Conservation (phyloP, 2,113 vertebrate species). For the Tringa solitaria region DNA sequence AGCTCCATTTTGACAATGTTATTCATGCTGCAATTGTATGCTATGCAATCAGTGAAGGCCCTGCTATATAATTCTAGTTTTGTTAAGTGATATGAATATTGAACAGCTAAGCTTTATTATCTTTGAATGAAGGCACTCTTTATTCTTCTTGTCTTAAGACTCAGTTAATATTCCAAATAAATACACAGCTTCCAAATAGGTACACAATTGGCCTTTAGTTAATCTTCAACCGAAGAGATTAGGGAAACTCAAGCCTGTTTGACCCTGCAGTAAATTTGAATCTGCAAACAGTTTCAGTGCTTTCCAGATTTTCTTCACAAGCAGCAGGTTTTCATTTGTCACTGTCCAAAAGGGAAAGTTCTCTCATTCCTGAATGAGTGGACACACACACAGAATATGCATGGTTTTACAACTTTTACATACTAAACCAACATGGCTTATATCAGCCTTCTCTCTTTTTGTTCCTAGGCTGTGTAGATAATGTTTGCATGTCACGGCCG, state of each 20-base stretch:
- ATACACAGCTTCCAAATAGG: not conserved
- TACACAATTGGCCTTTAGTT: constrained; percentile 3
- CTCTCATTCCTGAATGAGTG: not conserved
- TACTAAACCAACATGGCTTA: not conserved
- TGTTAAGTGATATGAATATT: constrained; percentile 24
- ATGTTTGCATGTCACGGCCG: not conserved
- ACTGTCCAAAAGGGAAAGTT: not conserved
- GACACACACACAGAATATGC: not conserved
- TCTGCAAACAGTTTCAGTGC: not conserved
- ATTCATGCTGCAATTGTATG: not conserved
- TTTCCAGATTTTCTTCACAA: not conserved
- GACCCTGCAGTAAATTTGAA: not conserved
- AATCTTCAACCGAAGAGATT: not conserved
- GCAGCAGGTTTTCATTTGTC: not conserved
- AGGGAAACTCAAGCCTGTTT: not conserved
- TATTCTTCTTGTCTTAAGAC: constrained; percentile 9
- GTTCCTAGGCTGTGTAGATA: not conserved
- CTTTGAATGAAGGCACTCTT: not conserved
- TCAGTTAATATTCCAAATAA: constrained; percentile 41
- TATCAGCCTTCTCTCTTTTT: not conserved
- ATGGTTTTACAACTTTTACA: not conserved
- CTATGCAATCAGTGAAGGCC: not conserved
- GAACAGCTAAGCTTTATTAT: constrained; percentile 14
- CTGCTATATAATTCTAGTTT: not conserved
- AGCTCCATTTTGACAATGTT: not conserved